Conservation (phyloP, 2,797 vertebrate genomes). For the Hylomyscus alleni region DNA sequence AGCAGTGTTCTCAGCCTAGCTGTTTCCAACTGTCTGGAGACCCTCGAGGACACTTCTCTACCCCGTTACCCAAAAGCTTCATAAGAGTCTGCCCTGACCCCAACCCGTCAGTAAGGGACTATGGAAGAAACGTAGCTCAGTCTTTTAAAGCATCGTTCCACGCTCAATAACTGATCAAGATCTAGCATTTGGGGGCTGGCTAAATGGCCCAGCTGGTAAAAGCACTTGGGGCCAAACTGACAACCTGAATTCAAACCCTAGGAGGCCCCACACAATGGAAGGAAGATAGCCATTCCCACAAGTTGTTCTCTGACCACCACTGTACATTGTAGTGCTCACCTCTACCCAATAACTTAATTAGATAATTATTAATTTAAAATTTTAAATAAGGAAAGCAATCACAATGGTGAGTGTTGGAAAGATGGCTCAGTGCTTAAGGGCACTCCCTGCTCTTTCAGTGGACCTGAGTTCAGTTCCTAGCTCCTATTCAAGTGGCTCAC, state of each 20-base stretch:
- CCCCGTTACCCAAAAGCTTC: slow-evolving; percentile 34
- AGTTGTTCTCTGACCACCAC: neutral
- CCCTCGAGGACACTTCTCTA: neutral
- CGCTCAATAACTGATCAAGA: slow-evolving; percentile 36
- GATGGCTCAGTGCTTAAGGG: neutral
- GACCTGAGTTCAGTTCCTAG: neutral
- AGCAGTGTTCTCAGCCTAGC: neutral
- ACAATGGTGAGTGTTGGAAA: neutral
- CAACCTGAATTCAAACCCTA: neutral
- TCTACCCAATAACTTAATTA: neutral
- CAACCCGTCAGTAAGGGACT: neutral
- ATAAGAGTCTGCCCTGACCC: neutral
- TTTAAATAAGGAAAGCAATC: neutral
- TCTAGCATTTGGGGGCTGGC: neutral
- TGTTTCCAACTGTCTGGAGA: neutral
- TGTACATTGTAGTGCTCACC: neutral
- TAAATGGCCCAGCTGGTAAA: neutral
- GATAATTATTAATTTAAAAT: neutral
- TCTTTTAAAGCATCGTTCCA: slow-evolving; percentile 23
- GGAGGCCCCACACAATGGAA: neutral
- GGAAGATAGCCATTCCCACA: too few species aligned
- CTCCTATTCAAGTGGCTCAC: neutral
- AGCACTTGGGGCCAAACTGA: neutral
- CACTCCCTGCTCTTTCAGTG: neutral
- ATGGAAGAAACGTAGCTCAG: neutral